Evolutionary conservation across 2,113 vertebrate genomes (phyloP).

Genomic region (Acanthochromis polyacanthus): DNA sequence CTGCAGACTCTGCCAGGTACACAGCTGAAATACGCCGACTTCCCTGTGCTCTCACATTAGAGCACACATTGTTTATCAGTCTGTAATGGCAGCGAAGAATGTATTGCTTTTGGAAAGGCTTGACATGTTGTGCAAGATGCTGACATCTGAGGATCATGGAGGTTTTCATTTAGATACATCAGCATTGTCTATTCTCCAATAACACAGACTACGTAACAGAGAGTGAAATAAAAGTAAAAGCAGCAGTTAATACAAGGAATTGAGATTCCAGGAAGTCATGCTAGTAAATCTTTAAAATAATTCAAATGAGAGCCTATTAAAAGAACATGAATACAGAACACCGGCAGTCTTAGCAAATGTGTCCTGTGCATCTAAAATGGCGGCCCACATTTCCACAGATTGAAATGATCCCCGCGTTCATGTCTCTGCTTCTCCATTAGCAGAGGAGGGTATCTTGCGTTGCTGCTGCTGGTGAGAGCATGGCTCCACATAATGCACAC

Average conservation of each 20-base stretch:
- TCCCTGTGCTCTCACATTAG: slow-evolving; percentile 59
- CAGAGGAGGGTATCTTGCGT: slow-evolving; percentile 30
- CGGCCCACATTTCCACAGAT: slow-evolving; percentile 20
- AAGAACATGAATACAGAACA: not conserved
- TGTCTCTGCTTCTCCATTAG: slow-evolving; percentile 28
- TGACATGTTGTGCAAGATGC: slow-evolving; percentile 27
- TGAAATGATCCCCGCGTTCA: not conserved
- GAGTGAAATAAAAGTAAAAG: not conserved
- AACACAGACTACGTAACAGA: not conserved
- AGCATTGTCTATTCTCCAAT: not conserved
- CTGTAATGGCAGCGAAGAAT: slow-evolving; percentile 49
- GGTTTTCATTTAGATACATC: not conserved
- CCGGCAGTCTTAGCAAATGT: not conserved
- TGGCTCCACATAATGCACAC: slow-evolving; percentile 40
- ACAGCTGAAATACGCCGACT: slow-evolving; percentile 62
- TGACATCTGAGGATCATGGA: slow-evolving; percentile 2
- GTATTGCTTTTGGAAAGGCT: slow-evolving; percentile 24
- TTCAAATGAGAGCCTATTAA: too few species aligned
- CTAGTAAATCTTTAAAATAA: too few species aligned
- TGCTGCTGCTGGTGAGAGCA: slow-evolving; percentile 30
- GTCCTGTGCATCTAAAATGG: slow-evolving; percentile 35
- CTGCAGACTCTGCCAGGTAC: slow-evolving; percentile 77
- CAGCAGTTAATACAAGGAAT: not conserved
- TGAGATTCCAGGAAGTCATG: not conserved
- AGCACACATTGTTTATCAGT: slow-evolving; percentile 65